phyloP scores from a whole-genome alignment of 2,797 vertebrate genomes.

The Poeciliopsis infans region DNA sequence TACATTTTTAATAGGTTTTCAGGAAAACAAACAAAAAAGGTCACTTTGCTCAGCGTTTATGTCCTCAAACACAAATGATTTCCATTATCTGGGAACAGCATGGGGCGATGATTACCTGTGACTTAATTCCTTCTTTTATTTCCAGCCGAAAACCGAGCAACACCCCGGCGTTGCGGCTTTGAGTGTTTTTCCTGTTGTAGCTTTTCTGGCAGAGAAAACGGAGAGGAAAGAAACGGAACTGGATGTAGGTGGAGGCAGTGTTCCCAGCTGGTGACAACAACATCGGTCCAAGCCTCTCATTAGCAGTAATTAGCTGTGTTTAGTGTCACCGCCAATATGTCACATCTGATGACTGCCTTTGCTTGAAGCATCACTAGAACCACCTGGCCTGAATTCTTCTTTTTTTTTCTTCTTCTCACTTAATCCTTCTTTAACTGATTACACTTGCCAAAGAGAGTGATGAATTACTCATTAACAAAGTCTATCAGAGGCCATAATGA shows the following conservation, averaged over 20 bases:
- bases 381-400: constrained; percentile 60
- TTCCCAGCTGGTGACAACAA: constrained; percentile 73
- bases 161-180: constrained; percentile 3
- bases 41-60: constrained; percentile 47
- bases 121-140: constrained; percentile 29
- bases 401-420: constrained; percentile 22
- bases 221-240: constrained; percentile 27
- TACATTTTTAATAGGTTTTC: constrained; percentile 72
- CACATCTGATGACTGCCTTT: constrained; percentile 68
- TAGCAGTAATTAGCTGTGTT: constrained; percentile 77
- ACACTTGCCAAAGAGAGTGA: constrained; percentile 54
- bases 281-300: constrained; percentile 74
- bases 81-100: constrained; percentile 38
- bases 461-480: constrained; percentile 59
- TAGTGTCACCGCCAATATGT: constrained; percentile 75
- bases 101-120: constrained; percentile 17
- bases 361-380: constrained; percentile 56
- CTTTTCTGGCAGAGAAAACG: constrained; percentile 44
- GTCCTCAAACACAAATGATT: constrained; percentile 41
- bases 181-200: constrained; percentile 20
- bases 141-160: constrained; percentile 16
- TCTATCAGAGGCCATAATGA: constrained; percentile 48
- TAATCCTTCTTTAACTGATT: constrained; percentile 59
- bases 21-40: constrained; percentile 67
- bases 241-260: constrained; percentile 45